A percentile compares a stretch with the other conserved stretches of the same genome.
phyloP scores from a whole-genome alignment of 2,797 vertebrate genomes.

The Phyllotis vaccarum region DNA sequence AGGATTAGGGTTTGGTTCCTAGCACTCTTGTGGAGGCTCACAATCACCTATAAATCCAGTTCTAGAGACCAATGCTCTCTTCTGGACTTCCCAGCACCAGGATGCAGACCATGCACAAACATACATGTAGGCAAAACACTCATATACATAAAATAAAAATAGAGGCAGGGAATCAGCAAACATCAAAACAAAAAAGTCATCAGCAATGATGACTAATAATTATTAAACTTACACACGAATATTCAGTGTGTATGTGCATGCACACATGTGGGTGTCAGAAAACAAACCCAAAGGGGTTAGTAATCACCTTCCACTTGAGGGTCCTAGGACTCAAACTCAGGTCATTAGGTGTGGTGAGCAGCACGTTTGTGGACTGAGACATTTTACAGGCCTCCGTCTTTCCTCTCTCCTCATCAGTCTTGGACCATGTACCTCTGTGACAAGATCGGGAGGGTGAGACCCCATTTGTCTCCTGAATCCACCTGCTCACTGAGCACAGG shows the following conservation, averaged over 20 bases:
- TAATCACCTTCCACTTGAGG: not conserved
- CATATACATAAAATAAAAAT: not conserved
- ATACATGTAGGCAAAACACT: not conserved
- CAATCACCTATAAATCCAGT: not conserved
- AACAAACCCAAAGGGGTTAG: not conserved
- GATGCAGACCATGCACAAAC: not conserved
- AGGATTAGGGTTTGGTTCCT: not conserved
- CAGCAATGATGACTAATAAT: not conserved
- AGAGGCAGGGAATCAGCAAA: not conserved
- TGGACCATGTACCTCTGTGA: too few species aligned
- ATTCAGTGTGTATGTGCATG: too few species aligned
- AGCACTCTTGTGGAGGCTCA: not conserved
- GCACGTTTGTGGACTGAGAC: not conserved
- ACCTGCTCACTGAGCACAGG: not conserved
- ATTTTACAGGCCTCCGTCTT: not conserved
- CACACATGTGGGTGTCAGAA: not conserved
- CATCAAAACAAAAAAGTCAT: not conserved
- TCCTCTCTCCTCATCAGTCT: not conserved
- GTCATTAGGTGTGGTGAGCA: not conserved
- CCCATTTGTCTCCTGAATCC: not conserved
- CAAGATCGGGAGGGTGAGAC: not conserved
- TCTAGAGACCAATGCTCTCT: not conserved
- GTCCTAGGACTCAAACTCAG: not conserved
- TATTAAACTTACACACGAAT: not conserved
- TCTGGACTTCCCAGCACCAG: not conserved